Conservation (phyloP, 2,113 vertebrate genomes). For the Tachuris rubrigastra region DNA sequence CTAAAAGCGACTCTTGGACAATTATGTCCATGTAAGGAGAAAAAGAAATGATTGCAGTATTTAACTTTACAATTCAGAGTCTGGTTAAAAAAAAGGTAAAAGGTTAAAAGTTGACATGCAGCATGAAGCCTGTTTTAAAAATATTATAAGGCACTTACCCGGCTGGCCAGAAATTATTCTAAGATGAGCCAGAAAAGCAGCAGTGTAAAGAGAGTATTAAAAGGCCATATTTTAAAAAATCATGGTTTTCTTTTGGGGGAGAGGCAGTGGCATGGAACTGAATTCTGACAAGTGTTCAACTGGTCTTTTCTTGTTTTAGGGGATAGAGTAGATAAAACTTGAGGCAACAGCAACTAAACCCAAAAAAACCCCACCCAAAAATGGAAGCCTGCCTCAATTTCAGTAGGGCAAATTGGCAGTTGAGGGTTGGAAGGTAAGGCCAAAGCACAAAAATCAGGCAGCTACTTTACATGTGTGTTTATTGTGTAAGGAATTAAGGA, state of each 20-base stretch:
- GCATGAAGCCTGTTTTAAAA: not conserved
- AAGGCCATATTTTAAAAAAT: not conserved
- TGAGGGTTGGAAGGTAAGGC: not conserved
- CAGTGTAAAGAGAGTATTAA: not conserved
- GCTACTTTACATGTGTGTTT: not conserved
- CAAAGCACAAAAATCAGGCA: not conserved
- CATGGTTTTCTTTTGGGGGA: not conserved
- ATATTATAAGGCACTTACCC: not conserved
- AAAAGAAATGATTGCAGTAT: not conserved
- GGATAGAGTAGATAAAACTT: not conserved
- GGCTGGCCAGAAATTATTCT: not conserved
- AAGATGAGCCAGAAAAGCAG: not conserved
- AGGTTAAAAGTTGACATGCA: not conserved
- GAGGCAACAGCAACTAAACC: not conserved
- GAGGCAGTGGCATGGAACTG: not conserved
- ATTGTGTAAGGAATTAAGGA: not conserved
- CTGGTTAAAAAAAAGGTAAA: not conserved
- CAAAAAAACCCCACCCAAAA: fast-evolving
- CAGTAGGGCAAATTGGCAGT: not conserved
- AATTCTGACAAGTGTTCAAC: not conserved
- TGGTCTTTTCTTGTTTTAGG: not conserved
- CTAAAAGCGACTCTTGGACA: not conserved
- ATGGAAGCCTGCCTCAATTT: not conserved
- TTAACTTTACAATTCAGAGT: not conserved
- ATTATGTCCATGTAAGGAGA: not conserved